Conservation (phyloP, 2,113 vertebrate genomes). For the Lipophrys pholis region DNA sequence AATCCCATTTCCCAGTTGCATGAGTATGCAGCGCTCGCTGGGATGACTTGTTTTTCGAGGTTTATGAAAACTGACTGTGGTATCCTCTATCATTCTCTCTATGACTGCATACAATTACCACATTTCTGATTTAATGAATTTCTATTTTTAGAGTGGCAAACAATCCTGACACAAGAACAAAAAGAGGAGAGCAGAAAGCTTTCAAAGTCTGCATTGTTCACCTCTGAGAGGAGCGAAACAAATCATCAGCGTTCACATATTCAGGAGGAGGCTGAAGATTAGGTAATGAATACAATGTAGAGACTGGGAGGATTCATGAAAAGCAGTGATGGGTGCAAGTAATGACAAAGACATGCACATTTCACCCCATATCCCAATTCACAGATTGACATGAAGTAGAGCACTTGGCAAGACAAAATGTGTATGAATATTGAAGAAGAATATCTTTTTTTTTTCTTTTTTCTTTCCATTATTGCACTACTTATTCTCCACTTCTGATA, state of each 20-base stretch:
- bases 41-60: not conserved
- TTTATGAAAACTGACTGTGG: not conserved
- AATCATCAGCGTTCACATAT: not conserved
- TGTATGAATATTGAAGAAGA: not conserved
- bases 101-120: not conserved
- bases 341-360: conserved; percentile 4
- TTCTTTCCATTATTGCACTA: conserved; percentile 37
- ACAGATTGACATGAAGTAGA: conserved; percentile 1
- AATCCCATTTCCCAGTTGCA: not conserved
- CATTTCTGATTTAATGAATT: conserved; percentile 1
- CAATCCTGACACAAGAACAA: not conserved
- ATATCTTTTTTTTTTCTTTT: conserved; percentile 24
- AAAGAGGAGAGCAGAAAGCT: conserved; percentile 2
- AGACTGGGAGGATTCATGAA: not conserved
- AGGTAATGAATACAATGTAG: not conserved
- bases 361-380: not conserved
- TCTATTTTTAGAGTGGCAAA: conserved; percentile 4
- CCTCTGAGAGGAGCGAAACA: conserved; percentile 9
- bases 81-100: not conserved
- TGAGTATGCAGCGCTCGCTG: not conserved
- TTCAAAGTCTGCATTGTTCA: not conserved
- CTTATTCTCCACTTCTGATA: conserved; percentile 10
- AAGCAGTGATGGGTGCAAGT: not conserved
- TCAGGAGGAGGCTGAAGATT: not conserved
- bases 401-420: not conserved